These are phyloP conservation scores for Sparus aurata DNA, from an alignment of 2,797 vertebrate species.

Conservation along the genomic window DNA sequence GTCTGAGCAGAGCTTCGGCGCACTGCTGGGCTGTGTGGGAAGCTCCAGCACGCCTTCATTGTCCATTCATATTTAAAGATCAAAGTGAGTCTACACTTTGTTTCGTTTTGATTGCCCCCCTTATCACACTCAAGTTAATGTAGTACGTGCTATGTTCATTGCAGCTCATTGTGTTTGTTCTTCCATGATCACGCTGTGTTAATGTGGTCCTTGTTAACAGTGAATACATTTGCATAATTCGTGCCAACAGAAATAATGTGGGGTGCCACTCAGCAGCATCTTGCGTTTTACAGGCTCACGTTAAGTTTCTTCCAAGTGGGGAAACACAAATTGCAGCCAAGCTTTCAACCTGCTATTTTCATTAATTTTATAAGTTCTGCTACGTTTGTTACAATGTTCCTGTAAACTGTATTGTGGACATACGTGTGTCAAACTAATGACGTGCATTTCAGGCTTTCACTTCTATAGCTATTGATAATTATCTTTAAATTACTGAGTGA, in stretches of 20 bases:
- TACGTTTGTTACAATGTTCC: background rate
- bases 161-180: constrained; percentile 46
- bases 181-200: constrained; percentile 14
- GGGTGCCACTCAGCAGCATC: constrained; percentile 13
- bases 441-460: constrained; percentile 6
- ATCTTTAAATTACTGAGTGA: constrained; percentile 14
- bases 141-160: constrained; percentile 19
- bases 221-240: constrained; percentile 63
- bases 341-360: background rate
- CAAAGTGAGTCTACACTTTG: constrained; percentile 41
- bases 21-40: background rate
- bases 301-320: background rate
- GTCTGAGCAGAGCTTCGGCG: background rate
- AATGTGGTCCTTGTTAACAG: constrained; percentile 45
- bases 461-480: background rate
- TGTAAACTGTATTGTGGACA: background rate
- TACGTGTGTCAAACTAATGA: background rate
- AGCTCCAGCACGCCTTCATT: constrained; percentile 22
- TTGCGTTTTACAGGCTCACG: constrained; percentile 2
- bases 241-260: constrained; percentile 30
- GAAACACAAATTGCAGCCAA: background rate
- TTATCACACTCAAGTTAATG: constrained; percentile 37
- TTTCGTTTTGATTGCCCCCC: constrained; percentile 24
- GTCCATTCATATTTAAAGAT: constrained; percentile 43
- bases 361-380: constrained; percentile 3